Evolutionary conservation across 2,797 vertebrate genomes (phyloP), one percentile per base, ranked within the genome.

Genomic region (Australoheros facetus): DNA sequence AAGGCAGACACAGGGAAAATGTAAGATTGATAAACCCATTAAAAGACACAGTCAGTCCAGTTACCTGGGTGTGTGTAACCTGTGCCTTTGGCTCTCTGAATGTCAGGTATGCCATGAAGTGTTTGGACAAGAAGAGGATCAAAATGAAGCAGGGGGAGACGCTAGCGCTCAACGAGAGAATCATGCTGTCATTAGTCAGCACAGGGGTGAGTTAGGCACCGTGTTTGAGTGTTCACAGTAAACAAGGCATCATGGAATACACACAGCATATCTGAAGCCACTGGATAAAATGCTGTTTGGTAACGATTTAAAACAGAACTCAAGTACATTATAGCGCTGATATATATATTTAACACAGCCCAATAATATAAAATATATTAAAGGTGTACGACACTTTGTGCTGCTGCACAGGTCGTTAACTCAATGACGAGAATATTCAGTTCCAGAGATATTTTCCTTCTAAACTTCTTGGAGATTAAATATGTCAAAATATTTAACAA

Each of bases 81-180:
- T 54, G 19, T 76, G 30, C 7, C 3, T 19, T 66, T 26, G 34
- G 54, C 53, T 12, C 23, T 79, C 39, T 9, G 71, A 17, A n/a
- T 51, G 81, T 57, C 87, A 99, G 98, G 98, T 99, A 99, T 78
- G 98, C 98, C 80, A 99, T 99, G 98, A 99, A 99, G 89, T 99
- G 98, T 96, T 89, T 99, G 93, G 98, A 99, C 93, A 99, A 99
- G 94, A 99, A 99, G 93, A 96, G 98, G 91, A 98, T 99, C 92
- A 99, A 99, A 93, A 99, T 99, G 98, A 99, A 99, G 89, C 98
- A 99, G 93, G 98, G 98, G 6, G 98, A 99, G 92, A 99, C 98
- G 0, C 91, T 99, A 78, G 98, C 98, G 37, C 96, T 99, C 88
- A 99, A 99, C 6, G 98, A 99, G 91, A 96, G 98, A 87, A 99